Evolutionary conservation across 2,797 vertebrate genomes (phyloP), one percentile per base, ranked within the genome.

Genomic region (Poecilia wingei): DNA sequence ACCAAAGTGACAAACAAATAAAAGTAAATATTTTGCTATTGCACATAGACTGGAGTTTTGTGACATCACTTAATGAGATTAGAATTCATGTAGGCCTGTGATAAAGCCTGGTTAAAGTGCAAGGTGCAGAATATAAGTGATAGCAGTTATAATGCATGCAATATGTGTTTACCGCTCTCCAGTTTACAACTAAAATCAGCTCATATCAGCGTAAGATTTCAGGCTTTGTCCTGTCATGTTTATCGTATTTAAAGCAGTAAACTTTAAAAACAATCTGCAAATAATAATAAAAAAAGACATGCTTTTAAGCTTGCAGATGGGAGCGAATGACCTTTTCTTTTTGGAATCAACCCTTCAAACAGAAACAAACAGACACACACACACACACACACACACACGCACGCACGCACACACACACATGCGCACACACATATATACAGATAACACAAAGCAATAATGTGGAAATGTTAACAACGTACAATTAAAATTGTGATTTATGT

Each of bases 401-500:
- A 81, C 79, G 76, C 68, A 36, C 36, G 4, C 36, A 36, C 36
- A 36, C 36, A 7, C 14, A 53, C 72, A 80, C 57, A 81, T 28
- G 75, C 43, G 81, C 55, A 49, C 51, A 80, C 68, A 82, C 76
- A 78, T 55, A 78, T 74, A 84, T 47, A 78, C 64, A 86, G 76
- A 84, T 84, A 87, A 84, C 82, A 84, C 81, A 84, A 84, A 89
- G 80, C 90, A 90, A 90, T 95, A 94, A 95, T 88, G 92, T 92
- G 89, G 87, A 94, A 93, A 95, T 94, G 92, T 95, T 95, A 95
- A 95, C 91, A 92, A 89, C 87, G 85, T 79, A 90, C 94, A 95
- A 95, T 95, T 95, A 95, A 95, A 96, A 96, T 93, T 95, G 92
- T 94, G 94, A 96, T 96, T 95, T 94, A 95, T 95, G 94, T 93